A percentile compares a stretch with the other conserved stretches of the same genome.
These are phyloP conservation scores for Daubentonia madagascariensis DNA, from an alignment of 2,113 vertebrate genomes.

Conservation along the genomic window DNA sequence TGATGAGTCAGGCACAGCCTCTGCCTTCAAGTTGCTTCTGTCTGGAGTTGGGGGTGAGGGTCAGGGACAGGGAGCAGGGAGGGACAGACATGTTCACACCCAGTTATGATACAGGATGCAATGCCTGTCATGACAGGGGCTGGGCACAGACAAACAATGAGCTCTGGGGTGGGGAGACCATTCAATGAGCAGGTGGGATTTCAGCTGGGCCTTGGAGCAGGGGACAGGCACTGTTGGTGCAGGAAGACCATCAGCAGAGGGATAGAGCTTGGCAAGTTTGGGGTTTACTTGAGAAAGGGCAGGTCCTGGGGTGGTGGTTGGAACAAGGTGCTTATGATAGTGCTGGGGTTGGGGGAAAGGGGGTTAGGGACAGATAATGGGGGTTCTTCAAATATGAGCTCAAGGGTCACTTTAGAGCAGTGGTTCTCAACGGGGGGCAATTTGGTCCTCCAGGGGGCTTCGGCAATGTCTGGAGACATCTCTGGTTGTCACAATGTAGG, in stretches of 20 bases:
- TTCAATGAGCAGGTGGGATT: neutral
- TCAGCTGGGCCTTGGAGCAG: neutral
- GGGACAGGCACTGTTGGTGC: neutral
- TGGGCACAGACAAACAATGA: neutral
- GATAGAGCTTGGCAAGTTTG: neutral
- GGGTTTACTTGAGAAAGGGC: neutral
- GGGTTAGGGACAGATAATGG: neutral
- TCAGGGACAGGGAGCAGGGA: neutral
- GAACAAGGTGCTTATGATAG: neutral
- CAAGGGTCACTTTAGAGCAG: neutral
- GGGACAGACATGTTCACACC: neutral
- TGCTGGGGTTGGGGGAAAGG: neutral
- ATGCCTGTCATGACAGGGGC: neutral
- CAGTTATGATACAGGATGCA: neutral
- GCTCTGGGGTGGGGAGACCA: neutral
- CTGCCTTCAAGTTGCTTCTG: neutral
- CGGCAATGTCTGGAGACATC: neutral
- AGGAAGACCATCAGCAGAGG: neutral
- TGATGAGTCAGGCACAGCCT: neutral
- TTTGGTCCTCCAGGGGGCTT: neutral
- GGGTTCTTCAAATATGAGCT: neutral
- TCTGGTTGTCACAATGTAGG: neutral
- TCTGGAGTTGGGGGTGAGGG: neutral
- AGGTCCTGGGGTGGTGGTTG: neutral
- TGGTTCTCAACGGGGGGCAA: neutral